Conservation (phyloP, 2,888 invertebrate genomes). For the Mesorhabditis belari region DNA sequence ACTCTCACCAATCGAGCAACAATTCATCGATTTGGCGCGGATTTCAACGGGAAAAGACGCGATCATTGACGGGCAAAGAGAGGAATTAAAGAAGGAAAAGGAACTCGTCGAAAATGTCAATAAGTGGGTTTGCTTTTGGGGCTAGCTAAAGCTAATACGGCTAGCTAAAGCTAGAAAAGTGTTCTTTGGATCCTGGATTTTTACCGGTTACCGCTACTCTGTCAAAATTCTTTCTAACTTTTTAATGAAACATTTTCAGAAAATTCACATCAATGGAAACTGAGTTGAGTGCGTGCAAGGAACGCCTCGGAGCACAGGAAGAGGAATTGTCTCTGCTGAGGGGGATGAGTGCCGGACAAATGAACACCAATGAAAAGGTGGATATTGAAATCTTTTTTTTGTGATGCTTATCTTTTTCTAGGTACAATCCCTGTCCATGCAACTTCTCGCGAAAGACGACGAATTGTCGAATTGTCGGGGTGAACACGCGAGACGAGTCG, state of each 20-base stretch:
- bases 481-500: not conserved
- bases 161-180: not conserved
- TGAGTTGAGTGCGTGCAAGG: slow-evolving; percentile 11
- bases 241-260: slow-evolving; percentile 7
- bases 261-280: slow-evolving; percentile 9
- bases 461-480: not conserved
- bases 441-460: not conserved
- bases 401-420: not conserved
- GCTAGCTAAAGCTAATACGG: not conserved
- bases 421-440: not conserved
- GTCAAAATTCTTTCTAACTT: not conserved
- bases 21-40: slow-evolving; percentile 42
- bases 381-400: not conserved
- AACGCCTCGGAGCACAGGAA: slow-evolving; percentile 17
- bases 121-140: slow-evolving; percentile 9
- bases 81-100: slow-evolving; percentile 27
- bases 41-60: slow-evolving; percentile 44
- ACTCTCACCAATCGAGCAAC: slow-evolving; percentile 36
- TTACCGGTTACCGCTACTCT: not conserved
- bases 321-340: slow-evolving; percentile 26
- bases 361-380: not conserved
- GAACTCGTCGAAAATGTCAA: slow-evolving; percentile 12
- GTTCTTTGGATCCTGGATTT: not conserved
- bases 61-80: slow-evolving; percentile 39
- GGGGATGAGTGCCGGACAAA: not conserved